phyloP scores from a whole-genome alignment of 2,797 vertebrate species.

The Iguana delicatissima region DNA sequence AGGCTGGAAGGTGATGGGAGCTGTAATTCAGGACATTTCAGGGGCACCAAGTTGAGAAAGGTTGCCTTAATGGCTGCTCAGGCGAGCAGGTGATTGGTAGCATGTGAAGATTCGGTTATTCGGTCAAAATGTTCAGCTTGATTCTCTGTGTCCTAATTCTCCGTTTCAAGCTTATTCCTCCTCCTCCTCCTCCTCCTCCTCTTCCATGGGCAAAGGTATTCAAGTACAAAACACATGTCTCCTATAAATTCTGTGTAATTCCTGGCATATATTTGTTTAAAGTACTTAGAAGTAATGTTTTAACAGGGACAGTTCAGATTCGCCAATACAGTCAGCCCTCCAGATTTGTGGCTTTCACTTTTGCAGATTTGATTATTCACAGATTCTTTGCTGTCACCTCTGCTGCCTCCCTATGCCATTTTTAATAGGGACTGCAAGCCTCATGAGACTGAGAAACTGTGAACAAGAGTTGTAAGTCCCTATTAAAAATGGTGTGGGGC shows the following conservation, averaged over 20 bases:
- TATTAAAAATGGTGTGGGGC: no score
- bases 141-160: not conserved
- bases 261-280: not conserved
- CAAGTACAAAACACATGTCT: not conserved
- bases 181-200: not conserved
- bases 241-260: not conserved
- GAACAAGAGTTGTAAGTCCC: no score
- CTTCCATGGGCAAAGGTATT: no score
- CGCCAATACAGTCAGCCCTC: not conserved
- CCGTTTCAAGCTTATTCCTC: not conserved
- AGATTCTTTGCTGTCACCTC: no score
- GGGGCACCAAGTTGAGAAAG: not conserved
- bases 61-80: not conserved
- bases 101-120: not conserved
- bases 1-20: not conserved
- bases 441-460: no score
- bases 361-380: no score
- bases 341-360: no score
- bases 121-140: not conserved
- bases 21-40: not conserved
- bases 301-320: not conserved
- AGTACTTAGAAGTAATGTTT: not conserved
- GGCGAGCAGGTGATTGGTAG: not conserved
- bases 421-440: no score
- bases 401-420: no score